Percentiles rank a stretch among this genome's conserved stretches.
Evolutionary conservation across 2,888 invertebrate species (phyloP).

Genomic region (Hydropsyche betteni): DNA sequence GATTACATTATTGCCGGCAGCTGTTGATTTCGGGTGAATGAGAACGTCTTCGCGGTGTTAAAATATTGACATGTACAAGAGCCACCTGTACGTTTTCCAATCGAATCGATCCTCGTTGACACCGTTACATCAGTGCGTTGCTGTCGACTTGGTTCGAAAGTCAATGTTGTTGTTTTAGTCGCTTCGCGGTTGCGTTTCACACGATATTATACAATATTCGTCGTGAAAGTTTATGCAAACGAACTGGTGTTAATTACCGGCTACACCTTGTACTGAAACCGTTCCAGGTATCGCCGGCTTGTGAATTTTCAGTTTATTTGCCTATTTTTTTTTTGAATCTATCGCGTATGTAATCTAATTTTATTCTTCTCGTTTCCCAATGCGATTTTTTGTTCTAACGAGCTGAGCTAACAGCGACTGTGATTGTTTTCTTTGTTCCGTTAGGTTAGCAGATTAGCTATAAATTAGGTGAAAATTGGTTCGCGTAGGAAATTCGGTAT

Average conservation of each 20-base stretch:
- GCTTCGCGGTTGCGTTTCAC: background rate
- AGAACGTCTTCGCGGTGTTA: background rate
- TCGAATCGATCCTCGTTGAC: slow-evolving; percentile 18
- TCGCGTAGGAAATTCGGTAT: too few species aligned
- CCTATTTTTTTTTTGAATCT: too few species aligned
- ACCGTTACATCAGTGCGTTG: slow-evolving; percentile 28
- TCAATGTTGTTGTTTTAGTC: slow-evolving; percentile 29
- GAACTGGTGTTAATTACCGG: slow-evolving; percentile 3
- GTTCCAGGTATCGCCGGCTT: background rate
- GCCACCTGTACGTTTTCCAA: slow-evolving; percentile 25
- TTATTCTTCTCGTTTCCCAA: too few species aligned
- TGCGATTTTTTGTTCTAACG: too few species aligned
- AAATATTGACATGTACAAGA: slow-evolving; percentile 3
- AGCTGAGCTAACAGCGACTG: too few species aligned
- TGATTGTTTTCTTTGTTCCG: too few species aligned
- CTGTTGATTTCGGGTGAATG: too few species aligned
- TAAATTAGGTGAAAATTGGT: too few species aligned
- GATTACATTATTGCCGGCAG: too few species aligned
- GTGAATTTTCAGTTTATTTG: too few species aligned
- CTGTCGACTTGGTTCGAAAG: slow-evolving; percentile 19
- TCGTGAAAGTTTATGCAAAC: slow-evolving; percentile 30
- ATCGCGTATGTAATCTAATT: too few species aligned
- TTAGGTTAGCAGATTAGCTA: too few species aligned
- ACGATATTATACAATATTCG: slow-evolving; percentile 25
- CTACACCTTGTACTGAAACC: background rate